phyloP scores from a whole-genome alignment of 2,888 invertebrate species.

The Dicyrtomina minuta region DNA sequence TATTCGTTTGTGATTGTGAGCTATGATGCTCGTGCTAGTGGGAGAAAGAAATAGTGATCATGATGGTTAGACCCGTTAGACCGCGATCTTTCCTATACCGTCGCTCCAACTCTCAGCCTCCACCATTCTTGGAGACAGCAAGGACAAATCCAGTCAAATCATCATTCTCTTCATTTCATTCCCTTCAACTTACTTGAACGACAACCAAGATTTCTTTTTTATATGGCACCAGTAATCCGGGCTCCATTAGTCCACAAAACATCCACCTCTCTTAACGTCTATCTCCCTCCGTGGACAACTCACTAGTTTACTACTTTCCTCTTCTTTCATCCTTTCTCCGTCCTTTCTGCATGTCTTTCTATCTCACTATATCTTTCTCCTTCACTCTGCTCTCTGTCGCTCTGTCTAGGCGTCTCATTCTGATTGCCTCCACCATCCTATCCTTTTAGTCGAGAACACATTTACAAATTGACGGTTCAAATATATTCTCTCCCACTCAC shows the following conservation, averaged over 20 bases:
- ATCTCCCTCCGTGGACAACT: not conserved
- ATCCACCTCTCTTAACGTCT: not conserved
- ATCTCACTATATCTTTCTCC: not conserved
- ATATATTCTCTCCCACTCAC: too few relatives aligned
- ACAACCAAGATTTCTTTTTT: slow-evolving; percentile 5
- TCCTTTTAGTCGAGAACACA: too few relatives aligned
- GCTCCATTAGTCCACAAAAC: slow-evolving; percentile 15
- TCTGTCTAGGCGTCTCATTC: too few relatives aligned
- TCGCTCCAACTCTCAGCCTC: not conserved
- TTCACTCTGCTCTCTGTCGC: not conserved
- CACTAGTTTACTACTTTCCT: not conserved
- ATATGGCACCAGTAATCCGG: not conserved
- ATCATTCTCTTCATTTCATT: slow-evolving; percentile 12
- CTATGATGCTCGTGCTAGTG: too few relatives aligned
- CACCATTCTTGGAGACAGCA: not conserved
- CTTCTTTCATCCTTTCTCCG: too few relatives aligned
- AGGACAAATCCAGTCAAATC: slow-evolving; percentile 18
- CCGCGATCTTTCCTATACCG: not conserved
- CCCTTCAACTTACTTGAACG: not conserved
- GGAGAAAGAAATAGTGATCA: too few relatives aligned
- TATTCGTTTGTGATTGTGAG: too few relatives aligned
- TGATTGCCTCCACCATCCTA: too few relatives aligned
- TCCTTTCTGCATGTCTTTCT: not conserved
- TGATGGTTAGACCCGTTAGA: not conserved
- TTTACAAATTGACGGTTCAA: too few relatives aligned